A percentile compares a stretch with the other conserved stretches of the same genome.
phyloP scores from a whole-genome alignment of 2,797 vertebrate genomes.

The Myotis pilosus region DNA sequence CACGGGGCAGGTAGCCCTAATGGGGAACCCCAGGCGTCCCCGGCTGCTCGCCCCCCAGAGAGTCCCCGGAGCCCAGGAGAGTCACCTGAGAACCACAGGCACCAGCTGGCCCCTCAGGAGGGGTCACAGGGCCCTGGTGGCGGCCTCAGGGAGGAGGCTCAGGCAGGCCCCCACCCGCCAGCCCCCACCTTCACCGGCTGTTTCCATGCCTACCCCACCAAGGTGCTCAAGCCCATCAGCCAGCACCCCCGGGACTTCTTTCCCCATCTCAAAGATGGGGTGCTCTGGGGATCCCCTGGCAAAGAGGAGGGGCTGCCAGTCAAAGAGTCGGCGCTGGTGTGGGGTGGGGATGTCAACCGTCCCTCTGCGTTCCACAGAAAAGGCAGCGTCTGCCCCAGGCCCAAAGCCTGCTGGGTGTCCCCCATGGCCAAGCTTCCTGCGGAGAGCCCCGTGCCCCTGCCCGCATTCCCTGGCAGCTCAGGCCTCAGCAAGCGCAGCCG shows the following conservation, averaged over 20 bases:
- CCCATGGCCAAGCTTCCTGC: conserved; percentile 85
- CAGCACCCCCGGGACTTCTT: conserved; percentile 75
- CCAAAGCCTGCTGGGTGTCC: conserved; percentile 85
- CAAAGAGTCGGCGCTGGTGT: conserved; percentile 52
- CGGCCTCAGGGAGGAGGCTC: conserved; percentile 68
- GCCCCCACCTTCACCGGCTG: conserved; percentile 82
- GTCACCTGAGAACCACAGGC: neutral
- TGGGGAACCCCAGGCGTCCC: conserved; percentile 79
- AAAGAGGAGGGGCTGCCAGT: conserved; percentile 12
- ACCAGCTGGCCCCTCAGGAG: neutral
- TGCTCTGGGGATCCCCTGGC: conserved; percentile 21
- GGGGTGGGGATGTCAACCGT: conserved; percentile 75
- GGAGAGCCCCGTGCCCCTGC: conserved; percentile 52
- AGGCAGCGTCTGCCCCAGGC: conserved; percentile 29
- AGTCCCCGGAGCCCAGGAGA: conserved; percentile 59
- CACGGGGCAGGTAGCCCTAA: conserved; percentile 66
- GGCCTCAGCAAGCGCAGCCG: conserved; percentile 65
- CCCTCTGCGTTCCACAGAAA: conserved; percentile 70
- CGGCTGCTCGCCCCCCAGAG: conserved; percentile 70
- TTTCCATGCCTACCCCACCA: conserved; percentile 73
- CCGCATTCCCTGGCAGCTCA: conserved; percentile 56
- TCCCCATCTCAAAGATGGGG: conserved; percentile 72
- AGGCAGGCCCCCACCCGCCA: conserved; percentile 72
- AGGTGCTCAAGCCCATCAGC: conserved; percentile 68
- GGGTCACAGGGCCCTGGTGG: conserved; percentile 68